Evolutionary conservation across 2,113 vertebrate species (phyloP), one percentile per base, ranked within the genome.

Genomic region (Upupa epops): DNA sequence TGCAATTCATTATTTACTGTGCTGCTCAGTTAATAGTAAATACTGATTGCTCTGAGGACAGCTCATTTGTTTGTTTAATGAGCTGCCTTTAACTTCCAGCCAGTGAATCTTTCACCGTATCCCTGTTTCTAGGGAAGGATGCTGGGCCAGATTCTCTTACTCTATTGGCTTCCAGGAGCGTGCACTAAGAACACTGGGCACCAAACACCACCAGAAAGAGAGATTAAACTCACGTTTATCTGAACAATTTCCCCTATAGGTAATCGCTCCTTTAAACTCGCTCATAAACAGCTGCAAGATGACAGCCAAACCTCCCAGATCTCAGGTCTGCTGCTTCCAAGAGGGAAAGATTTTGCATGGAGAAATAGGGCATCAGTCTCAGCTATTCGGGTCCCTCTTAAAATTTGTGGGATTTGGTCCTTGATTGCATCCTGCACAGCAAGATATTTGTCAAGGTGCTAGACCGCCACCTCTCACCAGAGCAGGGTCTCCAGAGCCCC

Each of bases 41-140:
- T 86, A 94, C 79, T 90, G 68, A 95, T 96, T 86, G 77, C 75
- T 96, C 88, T 91, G 92, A 95, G 83, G 89, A 73, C 66, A 89
- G 87, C 83, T 94, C 89, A 92, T 91, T 83, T 89, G 73, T 96
- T 95, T 93, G 70, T 92, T 93, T 96, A 96, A 97, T 95, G 95
- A 97, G 85, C 59, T 88, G 64, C 69, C 88, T 87, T 96, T 94
- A 89, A 74, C 85, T 90, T 92, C 65, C 37, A 94, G 71, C 11
- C 25, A 93, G 32, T 65, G 88, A 95, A 84, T 85, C 71, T 92
- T 94, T 95, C 90, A 94, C 96, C 96, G 82, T 40, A 74, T 60
- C 52, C 11, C 51, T 46, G 93, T 63, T 94, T 92, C 78, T 36
- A 90, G 65, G 66, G 78, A 86, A 45, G 4, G 14, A 15, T 20